These are phyloP conservation scores for Sweltsa coloradensis DNA, from an alignment of 1,140 invertebrate genomes.

Conservation along the genomic window DNA sequence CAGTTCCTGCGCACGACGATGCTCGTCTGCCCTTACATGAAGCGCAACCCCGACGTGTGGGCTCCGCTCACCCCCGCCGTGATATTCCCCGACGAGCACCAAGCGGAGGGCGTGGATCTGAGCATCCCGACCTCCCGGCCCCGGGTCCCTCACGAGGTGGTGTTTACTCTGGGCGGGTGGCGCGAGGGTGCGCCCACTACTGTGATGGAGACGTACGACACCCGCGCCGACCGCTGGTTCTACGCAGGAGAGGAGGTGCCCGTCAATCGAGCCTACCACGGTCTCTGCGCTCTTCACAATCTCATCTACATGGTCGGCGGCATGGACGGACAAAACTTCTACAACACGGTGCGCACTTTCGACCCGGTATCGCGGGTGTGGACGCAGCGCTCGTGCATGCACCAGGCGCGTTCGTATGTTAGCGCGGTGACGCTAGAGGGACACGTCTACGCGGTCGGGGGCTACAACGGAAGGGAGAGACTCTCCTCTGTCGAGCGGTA, in stretches of 20 bases:
- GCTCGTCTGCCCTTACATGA: constrained; percentile 21
- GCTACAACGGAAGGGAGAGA: constrained; percentile 71
- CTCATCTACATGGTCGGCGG: constrained; percentile 67
- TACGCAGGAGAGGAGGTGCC: constrained; percentile 44
- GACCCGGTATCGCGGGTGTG: constrained; percentile 47
- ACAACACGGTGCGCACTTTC: constrained; percentile 53
- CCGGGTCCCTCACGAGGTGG: constrained; percentile 51
- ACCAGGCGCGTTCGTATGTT: constrained; percentile 59
- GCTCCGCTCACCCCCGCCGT: too few relatives aligned
- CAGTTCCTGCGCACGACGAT: constrained; percentile 49
- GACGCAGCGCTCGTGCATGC: constrained; percentile 59
- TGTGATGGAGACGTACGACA: constrained; percentile 63
- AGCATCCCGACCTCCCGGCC: constrained; percentile 43
- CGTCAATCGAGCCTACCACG: constrained; percentile 59
- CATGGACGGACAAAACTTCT: constrained; percentile 58
- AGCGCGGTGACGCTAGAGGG: constrained; percentile 58
- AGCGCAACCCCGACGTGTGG: neutral
- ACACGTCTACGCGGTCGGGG: constrained; percentile 74
- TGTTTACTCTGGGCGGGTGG: constrained; percentile 69
- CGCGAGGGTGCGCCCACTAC: constrained; percentile 63
- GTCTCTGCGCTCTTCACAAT: constrained; percentile 49
- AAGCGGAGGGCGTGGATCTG: constrained; percentile 33
- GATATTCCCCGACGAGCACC: too few relatives aligned
- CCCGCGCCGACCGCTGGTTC: constrained; percentile 48
- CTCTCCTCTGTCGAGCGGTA: constrained; percentile 54